Evolutionary conservation across 2,797 vertebrate species (phyloP), one percentile per base, ranked within the genome.

Genomic region (Trematomus bernacchii): DNA sequence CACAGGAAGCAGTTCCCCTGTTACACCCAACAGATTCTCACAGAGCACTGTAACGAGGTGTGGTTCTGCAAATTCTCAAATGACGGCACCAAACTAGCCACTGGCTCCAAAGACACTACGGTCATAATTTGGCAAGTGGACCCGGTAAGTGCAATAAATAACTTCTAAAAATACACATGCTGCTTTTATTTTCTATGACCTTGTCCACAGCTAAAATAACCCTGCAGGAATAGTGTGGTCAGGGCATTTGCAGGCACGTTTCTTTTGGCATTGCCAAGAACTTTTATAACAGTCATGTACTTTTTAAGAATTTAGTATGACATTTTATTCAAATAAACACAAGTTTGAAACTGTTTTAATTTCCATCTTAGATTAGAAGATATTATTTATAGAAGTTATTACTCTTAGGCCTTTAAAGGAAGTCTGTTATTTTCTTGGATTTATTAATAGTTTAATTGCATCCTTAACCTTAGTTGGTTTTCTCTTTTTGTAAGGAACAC

Each of bases 61-160:
- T 99, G 98, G 98, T 99, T 99, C 95, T 99, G 98, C 94, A 99
- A 99, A 87, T 99, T 99, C 93, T 99, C 98, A 82, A 99, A 99
- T 2, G 97, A 99, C 6, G 98, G 98, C 96, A 99, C 97, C 93
- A 99, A 99, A 95, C 94, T 99, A 91, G 98, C 98, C 89, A 99
- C 98, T 42, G 98, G 98, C 93, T 99, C 98, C 83, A 99, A 99
- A 95, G 98, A 99, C 91, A 99, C 98, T 74, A 99, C 98, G 64
- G 98, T 99, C 93, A 98, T 99, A 86, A 93, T 99, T 92, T 99
- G 98, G 98, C 97, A 99, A 93, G 97, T 99, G 85, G 98, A 99
- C 93, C 95, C 95, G 93, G 98, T 99, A 94, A 95, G 98, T 97
- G 82, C 60, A 21, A 43, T 33, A 30, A 27, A 48, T 15, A 37